phyloP scores from a whole-genome alignment of 1,140 invertebrate genomes.

The Laodelphax striatellus region DNA sequence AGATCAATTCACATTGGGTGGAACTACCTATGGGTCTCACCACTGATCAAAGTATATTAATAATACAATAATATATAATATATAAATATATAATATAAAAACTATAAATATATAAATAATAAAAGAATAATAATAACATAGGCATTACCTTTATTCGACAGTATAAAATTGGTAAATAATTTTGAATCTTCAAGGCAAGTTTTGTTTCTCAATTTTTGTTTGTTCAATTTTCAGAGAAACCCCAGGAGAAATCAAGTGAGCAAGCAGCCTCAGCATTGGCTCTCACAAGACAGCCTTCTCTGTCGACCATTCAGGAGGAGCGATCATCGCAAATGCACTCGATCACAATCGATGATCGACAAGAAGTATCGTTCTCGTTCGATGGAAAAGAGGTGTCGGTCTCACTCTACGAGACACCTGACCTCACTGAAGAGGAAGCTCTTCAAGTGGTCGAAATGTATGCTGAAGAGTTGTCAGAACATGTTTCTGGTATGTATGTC shows the following conservation, averaged over 20 bases:
- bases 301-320: slow-evolving; percentile 85
- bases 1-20: no score
- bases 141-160: no score
- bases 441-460: slow-evolving; percentile 88
- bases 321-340: slow-evolving; percentile 72
- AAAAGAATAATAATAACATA: no score
- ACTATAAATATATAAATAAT: no score
- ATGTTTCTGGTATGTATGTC: slow-evolving; percentile 50
- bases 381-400: slow-evolving; percentile 86
- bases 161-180: no score
- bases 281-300: slow-evolving; percentile 61
- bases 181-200: not conserved
- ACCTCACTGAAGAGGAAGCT: slow-evolving; percentile 82
- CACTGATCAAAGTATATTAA: no score
- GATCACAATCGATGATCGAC: slow-evolving; percentile 61
- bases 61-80: no score
- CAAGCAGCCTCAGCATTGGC: slow-evolving; percentile 1
- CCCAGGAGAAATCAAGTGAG: slow-evolving; percentile 1
- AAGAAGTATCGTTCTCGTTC: slow-evolving; percentile 75
- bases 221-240: slow-evolving; percentile 8
- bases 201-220: not conserved
- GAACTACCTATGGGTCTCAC: no score
- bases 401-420: slow-evolving; percentile 81
- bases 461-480: slow-evolving; percentile 80
- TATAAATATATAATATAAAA: no score